Evolutionary conservation across 1,140 invertebrate species (phyloP).

Genomic region (Psix sp.): DNA sequence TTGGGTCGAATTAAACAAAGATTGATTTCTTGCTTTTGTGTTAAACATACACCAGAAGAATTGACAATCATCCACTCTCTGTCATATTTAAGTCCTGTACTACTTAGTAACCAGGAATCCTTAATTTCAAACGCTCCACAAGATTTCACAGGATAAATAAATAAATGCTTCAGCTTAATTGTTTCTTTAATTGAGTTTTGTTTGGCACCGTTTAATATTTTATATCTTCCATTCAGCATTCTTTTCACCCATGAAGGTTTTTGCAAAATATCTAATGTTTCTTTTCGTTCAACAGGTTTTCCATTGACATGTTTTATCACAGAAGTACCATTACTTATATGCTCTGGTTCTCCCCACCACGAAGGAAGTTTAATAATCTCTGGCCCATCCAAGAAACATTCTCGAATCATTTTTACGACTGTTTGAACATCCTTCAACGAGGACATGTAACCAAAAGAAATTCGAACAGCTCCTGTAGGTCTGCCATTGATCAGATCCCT

Average conservation of each 20-base stretch:
- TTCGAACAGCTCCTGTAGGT: slow-evolving; percentile 93
- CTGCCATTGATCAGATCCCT: slow-evolving; percentile 91
- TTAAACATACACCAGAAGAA: slow-evolving; percentile 86
- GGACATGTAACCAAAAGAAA: slow-evolving; percentile 97
- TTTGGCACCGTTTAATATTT: slow-evolving; percentile 1
- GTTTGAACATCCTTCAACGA: slow-evolving; percentile 82
- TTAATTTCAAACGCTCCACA: slow-evolving; percentile 87
- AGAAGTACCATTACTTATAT: background rate
- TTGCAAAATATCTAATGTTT: background rate
- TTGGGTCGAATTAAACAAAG: slow-evolving; percentile 89
- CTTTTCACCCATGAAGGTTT: background rate
- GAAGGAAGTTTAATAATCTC: slow-evolving; percentile 13
- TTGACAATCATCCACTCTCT: slow-evolving; percentile 95
- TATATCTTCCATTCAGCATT: too few species aligned
- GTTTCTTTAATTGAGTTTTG: too few species aligned
- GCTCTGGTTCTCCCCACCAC: background rate
- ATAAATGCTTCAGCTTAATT: slow-evolving; percentile 73
- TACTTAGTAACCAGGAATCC: slow-evolving; percentile 83
- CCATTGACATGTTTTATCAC: background rate
- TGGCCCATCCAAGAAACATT: slow-evolving; percentile 80
- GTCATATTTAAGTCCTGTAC: slow-evolving; percentile 90
- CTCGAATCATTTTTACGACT: slow-evolving; percentile 84
- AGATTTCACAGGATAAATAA: slow-evolving; percentile 96
- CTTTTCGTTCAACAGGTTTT: background rate
- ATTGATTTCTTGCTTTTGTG: slow-evolving; percentile 89